Percentiles rank a stretch among this genome's conserved stretches.
Evolutionary conservation across 2,113 vertebrate genomes (phyloP).

Genomic region (Limnothrissa miodon): DNA sequence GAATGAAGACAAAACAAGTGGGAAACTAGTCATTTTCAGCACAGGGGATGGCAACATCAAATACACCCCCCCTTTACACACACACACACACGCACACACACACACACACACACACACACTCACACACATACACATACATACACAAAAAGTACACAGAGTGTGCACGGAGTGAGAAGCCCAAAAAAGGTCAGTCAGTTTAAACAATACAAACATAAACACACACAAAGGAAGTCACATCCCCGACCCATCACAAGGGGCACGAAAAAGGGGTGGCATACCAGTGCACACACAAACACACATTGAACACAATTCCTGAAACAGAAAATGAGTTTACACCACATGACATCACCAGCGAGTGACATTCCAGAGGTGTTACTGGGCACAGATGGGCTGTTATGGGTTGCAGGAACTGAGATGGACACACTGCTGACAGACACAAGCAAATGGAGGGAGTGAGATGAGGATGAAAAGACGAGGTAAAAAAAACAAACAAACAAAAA

Average conservation of each 20-base stretch:
- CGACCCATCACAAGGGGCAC: constrained; percentile 38
- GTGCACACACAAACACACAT: background rate
- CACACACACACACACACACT: background rate
- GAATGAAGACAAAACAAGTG: background rate
- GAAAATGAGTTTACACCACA: background rate
- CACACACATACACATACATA: background rate
- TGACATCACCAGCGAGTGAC: constrained; percentile 4
- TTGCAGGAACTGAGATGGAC: constrained; percentile 2
- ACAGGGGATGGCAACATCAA: background rate
- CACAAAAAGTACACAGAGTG: too few species aligned
- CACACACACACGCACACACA: background rate
- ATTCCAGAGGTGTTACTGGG: constrained; percentile 2
- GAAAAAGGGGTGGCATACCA: constrained; percentile 17
- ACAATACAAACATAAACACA: background rate
- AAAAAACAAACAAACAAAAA: background rate
- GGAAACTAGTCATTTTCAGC: background rate
- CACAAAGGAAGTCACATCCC: constrained; percentile 26
- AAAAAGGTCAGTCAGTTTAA: background rate
- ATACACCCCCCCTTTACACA: too few species aligned
- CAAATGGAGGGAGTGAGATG: background rate
- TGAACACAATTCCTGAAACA: constrained; percentile 12
- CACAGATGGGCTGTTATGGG: constrained; percentile 12
- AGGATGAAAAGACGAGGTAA: background rate
- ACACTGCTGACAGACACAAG: background rate
- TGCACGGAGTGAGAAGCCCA: background rate